Conservation (phyloP, 30 jellyfish, hydroid and myxozoan genomes). For the Cassiopea xamachana region DNA sequence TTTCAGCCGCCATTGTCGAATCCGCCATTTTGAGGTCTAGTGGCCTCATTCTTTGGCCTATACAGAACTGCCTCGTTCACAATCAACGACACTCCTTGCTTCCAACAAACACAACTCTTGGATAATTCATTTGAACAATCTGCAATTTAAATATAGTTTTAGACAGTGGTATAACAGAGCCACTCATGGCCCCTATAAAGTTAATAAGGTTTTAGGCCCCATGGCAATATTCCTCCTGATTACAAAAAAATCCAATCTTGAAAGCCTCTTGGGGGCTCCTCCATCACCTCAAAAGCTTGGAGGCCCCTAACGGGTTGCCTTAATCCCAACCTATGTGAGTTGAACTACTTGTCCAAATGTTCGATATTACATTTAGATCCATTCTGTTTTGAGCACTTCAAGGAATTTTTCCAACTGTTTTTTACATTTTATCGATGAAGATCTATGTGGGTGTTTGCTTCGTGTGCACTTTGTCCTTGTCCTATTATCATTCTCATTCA, state of each 20-base stretch:
- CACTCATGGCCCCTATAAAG: too few species aligned
- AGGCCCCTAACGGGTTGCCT: background rate
- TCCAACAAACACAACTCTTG: too few species aligned
- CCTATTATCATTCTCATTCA: too few species aligned
- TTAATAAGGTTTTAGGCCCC: background rate
- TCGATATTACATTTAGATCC: too few species aligned
- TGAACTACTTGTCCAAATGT: background rate
- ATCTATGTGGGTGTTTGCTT: too few species aligned
- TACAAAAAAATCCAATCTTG: background rate
- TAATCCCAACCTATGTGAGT: background rate
- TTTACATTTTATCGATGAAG: too few species aligned
- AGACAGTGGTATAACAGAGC: too few species aligned
- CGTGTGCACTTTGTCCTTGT: too few species aligned
- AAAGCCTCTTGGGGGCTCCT: background rate
- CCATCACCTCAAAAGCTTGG: background rate
- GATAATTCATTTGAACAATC: too few species aligned
- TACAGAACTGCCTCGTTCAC: background rate
- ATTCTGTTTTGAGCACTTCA: too few species aligned
- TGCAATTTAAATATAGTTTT: too few species aligned
- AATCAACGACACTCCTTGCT: background rate
- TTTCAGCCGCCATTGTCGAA: background rate
- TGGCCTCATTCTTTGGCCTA: background rate
- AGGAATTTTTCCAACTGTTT: too few species aligned
- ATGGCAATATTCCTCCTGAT: background rate
- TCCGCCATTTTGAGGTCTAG: background rate